A percentile compares a stretch with the other conserved stretches of the same genome.
Evolutionary conservation across 2,888 invertebrate species (phyloP).

Genomic region (Meandrusa payeni): DNA sequence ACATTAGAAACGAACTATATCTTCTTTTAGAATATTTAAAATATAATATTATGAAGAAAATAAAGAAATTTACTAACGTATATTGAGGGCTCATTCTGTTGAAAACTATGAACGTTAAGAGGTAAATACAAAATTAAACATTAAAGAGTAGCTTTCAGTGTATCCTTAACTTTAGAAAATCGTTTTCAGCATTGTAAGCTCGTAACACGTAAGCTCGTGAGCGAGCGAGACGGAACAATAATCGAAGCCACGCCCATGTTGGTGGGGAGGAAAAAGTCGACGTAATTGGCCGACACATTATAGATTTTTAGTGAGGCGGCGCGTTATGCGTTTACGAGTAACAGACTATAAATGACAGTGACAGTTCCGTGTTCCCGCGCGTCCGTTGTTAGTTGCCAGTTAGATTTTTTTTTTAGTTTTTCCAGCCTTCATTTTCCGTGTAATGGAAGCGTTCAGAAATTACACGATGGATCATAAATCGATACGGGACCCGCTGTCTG

Average conservation of each 20-base stretch:
- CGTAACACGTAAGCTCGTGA: constrained; percentile 52
- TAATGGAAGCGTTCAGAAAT: constrained; percentile 48
- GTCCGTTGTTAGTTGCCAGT: constrained; percentile 32
- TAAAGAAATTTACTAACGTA: no score
- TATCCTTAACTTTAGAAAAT: constrained; percentile 40
- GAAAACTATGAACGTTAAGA: not conserved
- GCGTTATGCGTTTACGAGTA: constrained; percentile 37
- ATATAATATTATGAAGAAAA: no score
- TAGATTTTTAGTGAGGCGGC: constrained; percentile 70
- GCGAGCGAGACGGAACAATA: constrained; percentile 61
- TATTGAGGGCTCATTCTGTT: no score
- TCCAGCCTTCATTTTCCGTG: constrained; percentile 24
- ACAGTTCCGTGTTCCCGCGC: constrained; percentile 61
- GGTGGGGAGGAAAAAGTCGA: constrained; percentile 59
- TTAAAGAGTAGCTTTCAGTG: constrained; percentile 34
- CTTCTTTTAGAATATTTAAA: no score
- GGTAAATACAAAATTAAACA: not conserved
- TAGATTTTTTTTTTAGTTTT: constrained; percentile 32
- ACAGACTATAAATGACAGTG: constrained; percentile 46
- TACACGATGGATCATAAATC: constrained; percentile 44
- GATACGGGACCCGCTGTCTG: constrained; percentile 45
- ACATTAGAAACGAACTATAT: no score
- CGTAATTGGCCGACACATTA: constrained; percentile 71
- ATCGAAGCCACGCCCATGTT: constrained; percentile 62
- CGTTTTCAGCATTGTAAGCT: constrained; percentile 48